Percentiles rank a stretch among this genome's conserved stretches.
These are phyloP conservation scores for Charanyca ferruginea DNA, from an alignment of 2,888 invertebrate species.

Conservation along the genomic window DNA sequence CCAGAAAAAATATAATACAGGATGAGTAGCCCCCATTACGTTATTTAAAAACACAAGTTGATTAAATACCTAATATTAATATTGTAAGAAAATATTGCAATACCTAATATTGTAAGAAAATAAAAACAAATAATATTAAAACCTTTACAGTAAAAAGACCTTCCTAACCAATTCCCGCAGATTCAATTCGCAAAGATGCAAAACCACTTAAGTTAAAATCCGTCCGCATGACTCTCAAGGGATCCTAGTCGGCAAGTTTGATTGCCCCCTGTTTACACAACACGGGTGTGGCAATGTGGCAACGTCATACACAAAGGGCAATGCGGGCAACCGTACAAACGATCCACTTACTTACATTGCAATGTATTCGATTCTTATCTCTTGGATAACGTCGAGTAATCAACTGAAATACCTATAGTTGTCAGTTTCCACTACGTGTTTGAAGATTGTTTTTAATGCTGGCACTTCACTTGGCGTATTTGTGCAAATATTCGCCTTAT, in stretches of 20 bases:
- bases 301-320: constrained; percentile 58
- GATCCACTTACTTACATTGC: constrained; percentile 52
- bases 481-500: too few relatives aligned
- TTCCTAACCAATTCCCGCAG: neutral
- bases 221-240: constrained; percentile 22
- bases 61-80: too few relatives aligned
- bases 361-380: constrained; percentile 41
- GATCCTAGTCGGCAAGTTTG: constrained; percentile 39
- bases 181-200: constrained; percentile 24
- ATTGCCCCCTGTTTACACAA: constrained; percentile 52
- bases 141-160: neutral
- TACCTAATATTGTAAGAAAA: too few relatives aligned
- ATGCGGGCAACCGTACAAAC: constrained; percentile 57
- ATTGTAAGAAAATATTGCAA: too few relatives aligned
- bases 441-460: constrained; percentile 26
- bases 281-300: constrained; percentile 38
- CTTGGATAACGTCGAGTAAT: constrained; percentile 17
- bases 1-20: too few relatives aligned
- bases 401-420: constrained; percentile 12
- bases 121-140: neutral
- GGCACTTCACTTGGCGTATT: too few relatives aligned
- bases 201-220: constrained; percentile 38
- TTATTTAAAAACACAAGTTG: too few relatives aligned
- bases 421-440: constrained; percentile 11
- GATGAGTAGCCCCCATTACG: too few relatives aligned